A percentile compares a stretch with the other conserved stretches of the same genome.
These are phyloP conservation scores for Euglossa dilemma DNA, from an alignment of 1,140 invertebrate genomes.

Conservation along the genomic window DNA sequence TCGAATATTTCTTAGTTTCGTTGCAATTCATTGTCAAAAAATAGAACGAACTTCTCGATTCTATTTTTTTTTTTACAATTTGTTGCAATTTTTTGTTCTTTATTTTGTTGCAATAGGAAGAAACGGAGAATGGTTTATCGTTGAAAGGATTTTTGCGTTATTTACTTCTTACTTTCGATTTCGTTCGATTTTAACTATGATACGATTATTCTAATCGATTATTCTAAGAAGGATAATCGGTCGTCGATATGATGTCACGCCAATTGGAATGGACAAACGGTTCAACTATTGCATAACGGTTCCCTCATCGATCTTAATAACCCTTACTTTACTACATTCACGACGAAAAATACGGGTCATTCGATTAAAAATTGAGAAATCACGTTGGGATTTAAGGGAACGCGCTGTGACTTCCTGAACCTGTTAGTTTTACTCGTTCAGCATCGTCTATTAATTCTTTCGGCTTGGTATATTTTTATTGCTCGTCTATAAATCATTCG, in stretches of 20 bases:
- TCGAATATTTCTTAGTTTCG: no score
- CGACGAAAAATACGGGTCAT: background rate
- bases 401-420: background rate
- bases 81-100: no score
- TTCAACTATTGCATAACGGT: conserved; percentile 47
- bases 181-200: background rate
- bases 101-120: no score
- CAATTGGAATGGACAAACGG: conserved; percentile 47
- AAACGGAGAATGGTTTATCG: no score
- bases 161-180: no score
- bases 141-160: no score
- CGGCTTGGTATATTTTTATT: no score
- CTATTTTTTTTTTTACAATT: no score
- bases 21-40: no score
- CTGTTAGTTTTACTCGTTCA: background rate
- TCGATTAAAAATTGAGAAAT: conserved; percentile 16
- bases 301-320: conserved; percentile 43
- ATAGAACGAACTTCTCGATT: no score
- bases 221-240: conserved; percentile 20
- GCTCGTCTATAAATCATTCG: no score
- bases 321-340: background rate
- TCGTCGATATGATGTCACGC: conserved; percentile 35
- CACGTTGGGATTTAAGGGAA: background rate
- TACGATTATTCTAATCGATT: conserved; percentile 11
- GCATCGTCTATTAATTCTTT: no score